Conservation (phyloP, 1,140 invertebrate species). For the Colletes gigas region DNA sequence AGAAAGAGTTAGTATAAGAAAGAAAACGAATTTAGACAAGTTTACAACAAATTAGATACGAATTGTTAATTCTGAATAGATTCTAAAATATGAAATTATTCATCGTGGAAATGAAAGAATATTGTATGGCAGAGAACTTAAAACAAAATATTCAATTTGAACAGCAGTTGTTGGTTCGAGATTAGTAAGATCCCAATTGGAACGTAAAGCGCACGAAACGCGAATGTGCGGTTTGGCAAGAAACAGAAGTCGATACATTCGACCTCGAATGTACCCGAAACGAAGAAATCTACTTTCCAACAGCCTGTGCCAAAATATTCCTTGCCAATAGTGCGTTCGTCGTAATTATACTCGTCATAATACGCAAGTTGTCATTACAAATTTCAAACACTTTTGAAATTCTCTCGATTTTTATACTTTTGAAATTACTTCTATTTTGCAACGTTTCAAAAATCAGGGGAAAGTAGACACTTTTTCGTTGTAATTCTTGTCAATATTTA, state of each 20-base stretch:
- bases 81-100: not conserved
- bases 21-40: too few species aligned
- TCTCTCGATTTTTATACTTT: not conserved
- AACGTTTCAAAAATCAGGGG: too few species aligned
- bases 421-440: too few species aligned
- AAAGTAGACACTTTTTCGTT: too few species aligned
- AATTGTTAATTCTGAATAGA: not conserved
- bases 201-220: not conserved
- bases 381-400: not conserved
- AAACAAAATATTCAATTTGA: slow-evolving; percentile 8
- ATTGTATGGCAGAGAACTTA: not conserved
- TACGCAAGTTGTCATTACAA: too few species aligned
- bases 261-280: slow-evolving; percentile 17
- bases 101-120: not conserved
- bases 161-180: slow-evolving; percentile 13
- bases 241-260: slow-evolving; percentile 39
- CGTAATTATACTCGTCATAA: not conserved
- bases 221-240: slow-evolving; percentile 47
- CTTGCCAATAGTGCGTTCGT: slow-evolving; percentile 7
- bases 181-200: slow-evolving; percentile 15
- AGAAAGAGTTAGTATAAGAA: too few species aligned
- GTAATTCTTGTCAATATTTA: too few species aligned
- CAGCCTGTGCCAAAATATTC: slow-evolving; percentile 25
- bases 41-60: not conserved
- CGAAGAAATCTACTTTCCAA: slow-evolving; percentile 27